phyloP scores from a whole-genome alignment of 2,797 vertebrate genomes.

The Molothrus aeneus region DNA sequence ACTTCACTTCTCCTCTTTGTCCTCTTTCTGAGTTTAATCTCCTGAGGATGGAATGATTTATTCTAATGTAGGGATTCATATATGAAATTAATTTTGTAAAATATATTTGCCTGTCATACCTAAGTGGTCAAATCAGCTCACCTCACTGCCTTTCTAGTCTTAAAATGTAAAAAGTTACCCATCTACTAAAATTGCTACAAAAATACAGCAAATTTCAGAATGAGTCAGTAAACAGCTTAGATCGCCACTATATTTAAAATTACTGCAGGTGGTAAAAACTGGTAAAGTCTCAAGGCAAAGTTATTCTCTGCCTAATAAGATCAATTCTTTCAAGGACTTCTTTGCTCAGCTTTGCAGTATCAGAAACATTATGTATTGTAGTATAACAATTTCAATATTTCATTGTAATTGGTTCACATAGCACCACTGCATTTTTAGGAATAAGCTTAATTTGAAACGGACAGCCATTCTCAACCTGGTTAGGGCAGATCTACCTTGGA shows the following conservation, averaged over 20 bases:
- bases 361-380: neutral
- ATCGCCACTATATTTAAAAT: neutral
- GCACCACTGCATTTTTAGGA: neutral
- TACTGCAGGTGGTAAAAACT: neutral
- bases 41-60: neutral
- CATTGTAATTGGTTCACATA: neutral
- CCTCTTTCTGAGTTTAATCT: neutral
- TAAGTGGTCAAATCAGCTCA: neutral
- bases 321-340: fast-evolving
- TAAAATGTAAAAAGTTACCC: neutral
- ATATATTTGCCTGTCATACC: neutral
- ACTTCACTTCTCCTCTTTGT: neutral
- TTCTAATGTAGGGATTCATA: neutral
- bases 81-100: neutral
- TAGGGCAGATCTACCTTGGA: neutral
- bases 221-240: neutral
- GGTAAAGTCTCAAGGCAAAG: neutral
- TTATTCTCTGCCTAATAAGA: neutral
- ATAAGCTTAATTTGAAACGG: neutral
- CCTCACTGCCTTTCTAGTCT: neutral
- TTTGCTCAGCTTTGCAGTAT: neutral
- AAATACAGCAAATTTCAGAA: neutral
- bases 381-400: neutral
- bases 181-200: neutral
- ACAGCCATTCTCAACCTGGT: neutral